Percentiles rank a stretch among this genome's conserved stretches.
Evolutionary conservation across 2,797 vertebrate species (phyloP).

Genomic region (Manis crassicaudata): DNA sequence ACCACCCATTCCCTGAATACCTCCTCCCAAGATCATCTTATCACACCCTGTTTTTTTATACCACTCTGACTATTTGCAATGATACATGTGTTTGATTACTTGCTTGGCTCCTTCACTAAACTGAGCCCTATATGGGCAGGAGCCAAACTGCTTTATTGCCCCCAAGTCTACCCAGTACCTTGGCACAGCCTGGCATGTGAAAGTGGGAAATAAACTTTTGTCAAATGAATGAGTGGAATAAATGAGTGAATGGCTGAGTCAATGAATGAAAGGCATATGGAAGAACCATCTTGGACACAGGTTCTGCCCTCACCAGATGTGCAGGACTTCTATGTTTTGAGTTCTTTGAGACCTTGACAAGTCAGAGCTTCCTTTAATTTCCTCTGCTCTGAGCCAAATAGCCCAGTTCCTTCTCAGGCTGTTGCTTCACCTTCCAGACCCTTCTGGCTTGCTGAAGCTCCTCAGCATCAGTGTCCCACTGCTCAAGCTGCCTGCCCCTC

Average conservation of each 20-base stretch:
- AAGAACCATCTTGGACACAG: not conserved
- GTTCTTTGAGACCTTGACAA: not conserved
- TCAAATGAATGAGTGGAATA: not conserved
- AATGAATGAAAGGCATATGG: not conserved
- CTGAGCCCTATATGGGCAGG: not conserved
- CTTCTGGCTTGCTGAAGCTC: not conserved
- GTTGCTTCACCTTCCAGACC: not conserved
- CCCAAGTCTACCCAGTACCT: not conserved
- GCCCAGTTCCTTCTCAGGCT: not conserved
- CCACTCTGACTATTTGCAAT: not conserved
- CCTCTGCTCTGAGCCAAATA: not conserved
- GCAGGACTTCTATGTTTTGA: not conserved
- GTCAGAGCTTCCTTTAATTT: not conserved
- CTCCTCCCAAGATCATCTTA: not conserved
- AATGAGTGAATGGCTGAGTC: not conserved
- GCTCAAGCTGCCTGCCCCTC: not conserved
- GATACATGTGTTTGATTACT: not conserved
- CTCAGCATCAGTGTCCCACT: not conserved
- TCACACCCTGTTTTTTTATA: not conserved
- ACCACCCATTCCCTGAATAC: not conserved
- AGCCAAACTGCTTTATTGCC: not conserved
- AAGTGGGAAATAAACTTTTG: not conserved
- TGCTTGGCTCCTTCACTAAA: conserved; percentile 12
- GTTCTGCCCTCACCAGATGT: not conserved
- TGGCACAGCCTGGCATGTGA: not conserved